Base-by-base conservation (phyloP, 2,888 invertebrate species). In the Pyrgus malvae region DNA sequence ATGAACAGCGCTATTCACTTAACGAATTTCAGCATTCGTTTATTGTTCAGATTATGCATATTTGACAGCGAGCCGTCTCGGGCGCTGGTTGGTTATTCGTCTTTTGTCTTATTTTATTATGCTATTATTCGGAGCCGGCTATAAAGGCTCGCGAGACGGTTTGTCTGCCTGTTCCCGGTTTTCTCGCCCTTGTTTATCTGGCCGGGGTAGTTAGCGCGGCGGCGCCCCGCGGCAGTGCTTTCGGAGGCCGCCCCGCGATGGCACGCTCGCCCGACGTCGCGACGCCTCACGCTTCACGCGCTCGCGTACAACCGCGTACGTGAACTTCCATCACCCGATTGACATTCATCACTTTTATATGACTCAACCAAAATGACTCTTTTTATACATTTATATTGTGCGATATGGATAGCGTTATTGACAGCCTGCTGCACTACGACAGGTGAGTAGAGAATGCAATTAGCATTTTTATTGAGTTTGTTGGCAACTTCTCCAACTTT, bases 381-480 rank as follows among this genome's bases (percentile, higher is more conserved):
- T 87, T 89, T 88, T 86, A 76, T 89, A 88, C 80, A 83, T 88
- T 86, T 88, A 71, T 88, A 89, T 69, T 80, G 83, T 86, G 88
- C 83, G 69, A 78, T 86, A 76, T 86, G 81, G 82, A 83, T 83
- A 77, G 80, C 82, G 65, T 69, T 90, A 66, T 65, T 86, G 67
- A 78, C 80, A 56, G 72, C 72, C 61, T 84, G 82, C 80, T 82
- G 82, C 76, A 81, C 76, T 59, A 84, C 81, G 61, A 85, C 85
- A 81, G 89, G 90, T 90, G 71, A 88, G 88, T 78, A 67, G 63
- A 70, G 74, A 74, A 72, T 75, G 72, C 72, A 78, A 81, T 83
- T 85, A 77, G 75, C 80, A 86, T 84, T 81, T 85, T 81, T 81
- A 83, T 84, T 71, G 77, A 75, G 72, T 76, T 78, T 63, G 60